These are phyloP conservation scores for Charanyca ferruginea DNA, from an alignment of 2,888 invertebrate genomes.

Conservation along the genomic window DNA sequence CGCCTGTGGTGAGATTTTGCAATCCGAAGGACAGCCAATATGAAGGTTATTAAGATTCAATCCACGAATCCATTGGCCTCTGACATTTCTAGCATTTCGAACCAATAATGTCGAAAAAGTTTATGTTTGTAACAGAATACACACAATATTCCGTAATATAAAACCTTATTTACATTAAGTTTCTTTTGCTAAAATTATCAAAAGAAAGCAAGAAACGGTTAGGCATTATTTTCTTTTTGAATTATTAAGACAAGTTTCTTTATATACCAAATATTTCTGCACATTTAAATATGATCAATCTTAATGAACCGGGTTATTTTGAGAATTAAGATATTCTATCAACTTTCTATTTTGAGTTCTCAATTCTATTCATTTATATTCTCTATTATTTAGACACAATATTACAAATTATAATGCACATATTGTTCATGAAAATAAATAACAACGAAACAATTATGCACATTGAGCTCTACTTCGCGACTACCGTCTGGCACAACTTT, in stretches of 20 bases:
- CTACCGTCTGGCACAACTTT: neutral
- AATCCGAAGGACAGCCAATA: constrained; percentile 12
- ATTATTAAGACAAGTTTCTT: constrained; percentile 9
- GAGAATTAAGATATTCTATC: neutral
- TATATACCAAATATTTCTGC: neutral
- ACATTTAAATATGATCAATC: constrained; percentile 14
- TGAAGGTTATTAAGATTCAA: constrained; percentile 45
- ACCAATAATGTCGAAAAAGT: constrained; percentile 29
- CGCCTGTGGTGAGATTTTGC: constrained; percentile 16
- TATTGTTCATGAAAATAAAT: neutral
- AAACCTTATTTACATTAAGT: constrained; percentile 27
- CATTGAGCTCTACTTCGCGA: constrained; percentile 11
- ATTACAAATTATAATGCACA: constrained; percentile 4
- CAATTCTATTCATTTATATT: neutral
- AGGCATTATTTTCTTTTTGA: neutral
- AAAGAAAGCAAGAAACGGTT: constrained; percentile 16
- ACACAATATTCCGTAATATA: neutral
- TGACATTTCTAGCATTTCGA: constrained; percentile 40
- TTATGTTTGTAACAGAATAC: constrained; percentile 27
- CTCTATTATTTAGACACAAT: neutral
- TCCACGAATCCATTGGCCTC: constrained; percentile 19
- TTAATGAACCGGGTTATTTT: neutral
- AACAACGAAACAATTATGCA: neutral
- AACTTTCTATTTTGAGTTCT: constrained; percentile 10
- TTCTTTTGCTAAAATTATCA: constrained; percentile 21